These are phyloP conservation scores for Hippoglossus stenolepis DNA, from an alignment of 2,113 vertebrate species.

Conservation along the genomic window DNA sequence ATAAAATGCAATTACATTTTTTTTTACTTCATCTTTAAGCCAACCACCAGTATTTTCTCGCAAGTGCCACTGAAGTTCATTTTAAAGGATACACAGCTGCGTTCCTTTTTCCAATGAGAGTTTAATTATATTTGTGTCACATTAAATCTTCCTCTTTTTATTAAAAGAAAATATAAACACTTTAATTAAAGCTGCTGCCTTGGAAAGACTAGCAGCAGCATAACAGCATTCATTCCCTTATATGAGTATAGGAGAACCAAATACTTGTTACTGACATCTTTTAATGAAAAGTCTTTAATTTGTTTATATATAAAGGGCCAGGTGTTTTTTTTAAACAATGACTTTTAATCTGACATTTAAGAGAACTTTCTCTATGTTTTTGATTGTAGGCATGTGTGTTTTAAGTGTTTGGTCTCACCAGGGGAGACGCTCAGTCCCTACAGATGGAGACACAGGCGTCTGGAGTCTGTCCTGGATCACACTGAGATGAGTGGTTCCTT, in stretches of 20 bases:
- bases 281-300: no score
- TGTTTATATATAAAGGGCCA: background rate
- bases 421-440: no score
- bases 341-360: conserved; percentile 30
- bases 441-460: conserved; percentile 7
- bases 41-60: background rate
- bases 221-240: background rate
- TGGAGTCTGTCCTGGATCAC: conserved; percentile 5
- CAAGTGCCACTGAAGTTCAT: background rate
- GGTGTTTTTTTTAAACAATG: background rate
- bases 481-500: background rate
- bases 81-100: background rate
- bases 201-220: background rate
- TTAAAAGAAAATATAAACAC: background rate
- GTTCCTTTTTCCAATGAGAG: background rate
- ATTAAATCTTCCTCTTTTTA: background rate
- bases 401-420: no score
- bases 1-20: background rate
- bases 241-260: background rate
- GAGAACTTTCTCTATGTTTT: background rate
- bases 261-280: no score
- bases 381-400: background rate
- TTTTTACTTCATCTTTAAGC: background rate
- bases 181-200: conserved; percentile 1
- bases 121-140: background rate